phyloP scores from a whole-genome alignment of 2,797 vertebrate species.

The Sebastes hubbsi region DNA sequence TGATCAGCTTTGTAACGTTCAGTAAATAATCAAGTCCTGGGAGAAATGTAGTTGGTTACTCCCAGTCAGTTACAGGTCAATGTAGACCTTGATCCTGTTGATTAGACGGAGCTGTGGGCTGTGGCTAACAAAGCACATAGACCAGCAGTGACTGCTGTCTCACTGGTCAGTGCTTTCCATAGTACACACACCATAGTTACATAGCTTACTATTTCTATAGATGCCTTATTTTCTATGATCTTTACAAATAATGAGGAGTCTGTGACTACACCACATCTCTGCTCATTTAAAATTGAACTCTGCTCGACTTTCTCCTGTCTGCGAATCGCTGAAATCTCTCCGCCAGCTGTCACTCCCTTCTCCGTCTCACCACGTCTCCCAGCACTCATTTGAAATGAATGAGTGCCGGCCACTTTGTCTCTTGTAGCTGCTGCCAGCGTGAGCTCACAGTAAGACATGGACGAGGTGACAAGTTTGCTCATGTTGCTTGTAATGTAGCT shows the following conservation, averaged over 20 bases:
- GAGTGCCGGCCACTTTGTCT: slow-evolving; percentile 45
- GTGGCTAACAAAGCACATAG: slow-evolving; percentile 6
- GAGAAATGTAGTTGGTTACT: no score
- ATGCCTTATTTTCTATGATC: background rate
- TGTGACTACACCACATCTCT: background rate
- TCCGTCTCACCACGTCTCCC: slow-evolving; percentile 28
- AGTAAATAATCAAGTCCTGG: background rate
- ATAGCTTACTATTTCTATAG: background rate
- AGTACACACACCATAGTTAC: background rate
- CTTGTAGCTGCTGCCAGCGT: slow-evolving; percentile 17
- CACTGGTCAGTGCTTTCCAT: background rate
- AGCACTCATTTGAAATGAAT: slow-evolving; percentile 67
- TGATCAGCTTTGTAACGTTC: background rate
- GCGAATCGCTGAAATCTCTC: slow-evolving; percentile 31
- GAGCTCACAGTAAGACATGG: slow-evolving; percentile 25
- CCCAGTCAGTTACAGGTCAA: background rate
- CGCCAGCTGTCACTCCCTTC: slow-evolving; percentile 57
- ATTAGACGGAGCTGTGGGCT: background rate
- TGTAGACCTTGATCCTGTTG: background rate
- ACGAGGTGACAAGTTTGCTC: slow-evolving; percentile 27
- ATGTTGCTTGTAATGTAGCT: slow-evolving; percentile 31
- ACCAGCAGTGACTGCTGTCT: background rate
- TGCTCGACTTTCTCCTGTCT: slow-evolving; percentile 15
- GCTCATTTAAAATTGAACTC: slow-evolving; percentile 26
- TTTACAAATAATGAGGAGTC: background rate